Evolutionary conservation across 2,888 invertebrate genomes (phyloP), one percentile per base, ranked within the genome.

Genomic region (Candidula unifasciata): DNA sequence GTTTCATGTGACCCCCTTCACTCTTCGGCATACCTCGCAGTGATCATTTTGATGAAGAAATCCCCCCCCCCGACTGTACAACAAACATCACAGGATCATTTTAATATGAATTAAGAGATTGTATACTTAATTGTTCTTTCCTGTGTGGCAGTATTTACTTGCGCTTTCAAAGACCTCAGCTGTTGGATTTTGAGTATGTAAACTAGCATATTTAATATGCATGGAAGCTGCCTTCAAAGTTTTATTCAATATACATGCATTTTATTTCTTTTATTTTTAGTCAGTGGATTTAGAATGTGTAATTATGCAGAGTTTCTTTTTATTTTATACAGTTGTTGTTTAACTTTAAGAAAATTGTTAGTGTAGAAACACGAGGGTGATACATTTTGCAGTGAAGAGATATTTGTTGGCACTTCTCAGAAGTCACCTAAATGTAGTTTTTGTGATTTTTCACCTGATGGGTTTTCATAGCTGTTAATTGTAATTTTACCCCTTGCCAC

Each of bases 1-100:
- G 90, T 96, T 96, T 92, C 96, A 96, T 93, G 95, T 96, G 87
- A 96, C 97, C 96, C 96, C 95, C 96, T 92, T 92, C 87, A 83
- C 83, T n/a, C 69, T 35, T 8, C 37, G 78, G 27, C 69, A 77
- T 37, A 3, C 82, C n/a, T 35, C 79, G 52, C 73, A 71, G n/a
- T 81, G 81, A 73, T 27, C 54, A 57, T 54, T 33, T 69, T 71
- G 54, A n/a, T n/a, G n/a, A n/a, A n/a, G n/a, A n/a, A n/a, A n/a
- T n/a, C n/a, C n/a, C n/a, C n/a, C n/a, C n/a, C n/a, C n/a, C n/a
- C n/a, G n/a, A n/a, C n/a, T n/a, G n/a, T n/a, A n/a, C n/a, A n/a
- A n/a, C n/a, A n/a, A n/a, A n/a, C n/a, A n/a, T n/a, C n/a, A n/a
- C n/a, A n/a, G n/a, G 81, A 73, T 27, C 54, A 57, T 54, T 33